Conservation (phyloP, 2,797 vertebrate genomes). For the Macropodus opercularis region DNA sequence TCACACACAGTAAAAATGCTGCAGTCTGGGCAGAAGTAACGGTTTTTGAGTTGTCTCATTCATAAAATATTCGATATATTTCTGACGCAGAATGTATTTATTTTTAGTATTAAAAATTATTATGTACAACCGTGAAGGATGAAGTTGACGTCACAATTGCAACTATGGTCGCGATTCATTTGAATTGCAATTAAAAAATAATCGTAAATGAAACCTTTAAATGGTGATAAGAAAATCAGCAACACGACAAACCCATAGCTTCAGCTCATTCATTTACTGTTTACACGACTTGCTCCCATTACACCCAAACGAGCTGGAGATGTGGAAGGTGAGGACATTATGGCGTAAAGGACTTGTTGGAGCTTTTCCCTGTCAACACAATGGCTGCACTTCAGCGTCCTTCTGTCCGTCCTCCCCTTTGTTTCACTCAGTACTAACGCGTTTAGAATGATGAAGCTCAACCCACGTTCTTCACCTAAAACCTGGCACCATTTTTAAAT, state of each 20-base stretch:
- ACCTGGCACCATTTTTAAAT: slow-evolving; percentile 38
- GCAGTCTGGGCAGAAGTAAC: neutral
- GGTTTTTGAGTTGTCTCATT: neutral
- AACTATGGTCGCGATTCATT: neutral
- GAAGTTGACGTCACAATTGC: neutral
- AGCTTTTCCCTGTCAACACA: slow-evolving; percentile 85
- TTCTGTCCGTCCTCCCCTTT: slow-evolving; percentile 44
- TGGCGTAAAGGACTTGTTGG: slow-evolving; percentile 83
- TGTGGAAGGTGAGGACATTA: slow-evolving; percentile 81
- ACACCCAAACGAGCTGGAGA: slow-evolving; percentile 78
- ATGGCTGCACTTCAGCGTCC: slow-evolving; percentile 83
- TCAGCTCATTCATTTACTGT: slow-evolving; percentile 75
- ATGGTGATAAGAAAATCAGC: neutral
- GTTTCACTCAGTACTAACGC: slow-evolving; percentile 68
- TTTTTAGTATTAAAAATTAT: slow-evolving; percentile 1
- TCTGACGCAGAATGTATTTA: neutral
- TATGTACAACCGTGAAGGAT: neutral
- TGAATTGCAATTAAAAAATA: neutral
- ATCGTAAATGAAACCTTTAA: neutral
- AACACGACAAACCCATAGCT: neutral
- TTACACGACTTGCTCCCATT: slow-evolving; percentile 81
- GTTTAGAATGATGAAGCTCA: slow-evolving; percentile 44
- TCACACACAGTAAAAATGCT: slow-evolving; percentile 15
- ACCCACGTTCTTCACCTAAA: slow-evolving; percentile 46
- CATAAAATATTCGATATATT: neutral